These are phyloP conservation scores for Aspiorhynchus laticeps DNA, from an alignment of 2,113 vertebrate species.

Conservation along the genomic window DNA sequence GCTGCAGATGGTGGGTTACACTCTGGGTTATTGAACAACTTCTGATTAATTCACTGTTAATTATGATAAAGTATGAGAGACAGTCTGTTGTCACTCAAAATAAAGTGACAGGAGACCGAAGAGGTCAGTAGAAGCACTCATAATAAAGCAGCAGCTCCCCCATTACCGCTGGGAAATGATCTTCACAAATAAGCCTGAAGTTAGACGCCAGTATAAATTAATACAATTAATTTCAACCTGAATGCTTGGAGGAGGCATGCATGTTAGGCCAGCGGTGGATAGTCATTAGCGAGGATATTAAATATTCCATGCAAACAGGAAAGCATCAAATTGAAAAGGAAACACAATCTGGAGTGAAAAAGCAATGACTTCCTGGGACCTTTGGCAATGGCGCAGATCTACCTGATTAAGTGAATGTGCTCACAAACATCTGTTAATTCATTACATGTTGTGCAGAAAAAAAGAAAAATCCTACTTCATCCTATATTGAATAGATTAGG, in stretches of 20 bases:
- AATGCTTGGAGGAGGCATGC: conserved; percentile 30
- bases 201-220: conserved; percentile 32
- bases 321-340: conserved; percentile 50
- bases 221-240: conserved; percentile 27
- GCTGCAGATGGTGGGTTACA: conserved; percentile 45
- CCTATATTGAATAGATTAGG: conserved; percentile 5
- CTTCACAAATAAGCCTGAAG: conserved; percentile 27
- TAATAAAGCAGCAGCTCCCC: conserved; percentile 27
- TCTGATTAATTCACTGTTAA: conserved; percentile 54
- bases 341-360: conserved; percentile 37
- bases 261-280: conserved; percentile 32
- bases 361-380: conserved; percentile 41
- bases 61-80: conserved; percentile 46
- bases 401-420: conserved; percentile 47
- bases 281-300: conserved; percentile 52
- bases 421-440: conserved; percentile 45
- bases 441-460: conserved; percentile 24
- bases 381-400: conserved; percentile 29
- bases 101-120: conserved; percentile 28
- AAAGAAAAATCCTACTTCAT: not conserved
- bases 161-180: conserved; percentile 31
- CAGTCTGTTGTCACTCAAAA: conserved; percentile 47
- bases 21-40: conserved; percentile 36
- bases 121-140: conserved; percentile 36
- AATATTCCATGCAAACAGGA: conserved; percentile 45